Percentiles rank a stretch among this genome's conserved stretches.
Evolutionary conservation across 1,140 invertebrate species (phyloP).

Genomic region (Drosophila triauraria): DNA sequence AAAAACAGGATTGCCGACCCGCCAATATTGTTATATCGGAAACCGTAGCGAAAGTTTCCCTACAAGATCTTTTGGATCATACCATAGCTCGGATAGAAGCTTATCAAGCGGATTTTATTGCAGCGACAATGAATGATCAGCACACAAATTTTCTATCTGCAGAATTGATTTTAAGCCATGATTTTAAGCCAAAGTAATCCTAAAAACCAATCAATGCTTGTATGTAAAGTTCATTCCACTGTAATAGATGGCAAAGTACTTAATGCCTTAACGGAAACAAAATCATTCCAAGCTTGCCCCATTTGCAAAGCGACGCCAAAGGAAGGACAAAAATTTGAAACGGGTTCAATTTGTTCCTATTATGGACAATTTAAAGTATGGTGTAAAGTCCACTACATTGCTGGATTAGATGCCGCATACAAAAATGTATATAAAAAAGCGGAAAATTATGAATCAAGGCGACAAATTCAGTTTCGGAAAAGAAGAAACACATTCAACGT

Average conservation of each 20-base stretch:
- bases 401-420: conserved; percentile 32
- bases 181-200: background rate
- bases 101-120: too few relatives aligned
- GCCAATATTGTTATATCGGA: too few relatives aligned
- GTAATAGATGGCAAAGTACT: conserved; percentile 49
- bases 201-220: conserved; percentile 5
- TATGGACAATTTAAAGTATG: conserved; percentile 27
- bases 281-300: conserved; percentile 32
- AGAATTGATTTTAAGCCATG: too few relatives aligned
- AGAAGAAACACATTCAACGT: too few relatives aligned
- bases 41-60: too few relatives aligned
- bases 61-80: too few relatives aligned
- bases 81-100: too few relatives aligned
- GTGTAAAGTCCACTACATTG: conserved; percentile 35
- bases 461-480: too few relatives aligned
- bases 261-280: conserved; percentile 26
- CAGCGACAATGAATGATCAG: too few relatives aligned
- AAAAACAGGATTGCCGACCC: too few relatives aligned
- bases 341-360: conserved; percentile 5
- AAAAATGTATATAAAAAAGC: background rate
- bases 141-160: too few relatives aligned
- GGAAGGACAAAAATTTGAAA: conserved; percentile 2
- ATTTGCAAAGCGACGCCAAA: conserved; percentile 35
- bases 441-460: background rate
- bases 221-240: conserved; percentile 31